Conservation (phyloP, 2,797 vertebrate genomes). For the Xenops minutus region DNA sequence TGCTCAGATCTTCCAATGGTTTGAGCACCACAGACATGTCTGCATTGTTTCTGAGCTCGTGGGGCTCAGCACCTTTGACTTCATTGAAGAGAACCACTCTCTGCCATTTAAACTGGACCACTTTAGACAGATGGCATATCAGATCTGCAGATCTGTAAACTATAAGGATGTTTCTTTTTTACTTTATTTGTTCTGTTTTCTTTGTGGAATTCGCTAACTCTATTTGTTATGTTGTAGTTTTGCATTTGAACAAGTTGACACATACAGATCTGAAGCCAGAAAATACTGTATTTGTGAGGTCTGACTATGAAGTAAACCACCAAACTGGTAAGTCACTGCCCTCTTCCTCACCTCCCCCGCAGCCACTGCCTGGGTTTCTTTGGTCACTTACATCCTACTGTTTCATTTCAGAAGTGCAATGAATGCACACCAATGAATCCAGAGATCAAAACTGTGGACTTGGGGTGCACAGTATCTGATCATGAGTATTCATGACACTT, state of each 20-base stretch:
- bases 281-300: conserved; percentile 90
- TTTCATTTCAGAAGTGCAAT: conserved; percentile 80
- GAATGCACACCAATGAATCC: conserved; percentile 84
- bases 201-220: not conserved
- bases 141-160: conserved; percentile 85
- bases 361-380: not conserved
- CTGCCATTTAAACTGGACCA: conserved; percentile 86
- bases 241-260: conserved; percentile 90
- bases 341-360: too few relatives aligned
- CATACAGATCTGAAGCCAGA: conserved; percentile 94
- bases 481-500: conserved; percentile 85
- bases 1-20: conserved; percentile 89
- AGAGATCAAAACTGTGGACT: conserved; percentile 87
- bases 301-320: conserved; percentile 83
- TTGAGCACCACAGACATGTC: conserved; percentile 86
- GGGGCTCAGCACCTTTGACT: conserved; percentile 91
- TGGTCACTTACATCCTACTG: not conserved
- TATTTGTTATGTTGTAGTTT: conserved; percentile 74
- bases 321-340: conserved; percentile 76
- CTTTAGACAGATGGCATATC: conserved; percentile 86
- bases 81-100: conserved; percentile 90
- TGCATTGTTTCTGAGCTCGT: conserved; percentile 90
- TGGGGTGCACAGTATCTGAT: conserved; percentile 88
- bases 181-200: not conserved
- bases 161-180: conserved; percentile 77